Evolutionary conservation across 2,113 vertebrate species (phyloP), one percentile per base, ranked within the genome.

Genomic region (Gymnorhina tibicen): DNA sequence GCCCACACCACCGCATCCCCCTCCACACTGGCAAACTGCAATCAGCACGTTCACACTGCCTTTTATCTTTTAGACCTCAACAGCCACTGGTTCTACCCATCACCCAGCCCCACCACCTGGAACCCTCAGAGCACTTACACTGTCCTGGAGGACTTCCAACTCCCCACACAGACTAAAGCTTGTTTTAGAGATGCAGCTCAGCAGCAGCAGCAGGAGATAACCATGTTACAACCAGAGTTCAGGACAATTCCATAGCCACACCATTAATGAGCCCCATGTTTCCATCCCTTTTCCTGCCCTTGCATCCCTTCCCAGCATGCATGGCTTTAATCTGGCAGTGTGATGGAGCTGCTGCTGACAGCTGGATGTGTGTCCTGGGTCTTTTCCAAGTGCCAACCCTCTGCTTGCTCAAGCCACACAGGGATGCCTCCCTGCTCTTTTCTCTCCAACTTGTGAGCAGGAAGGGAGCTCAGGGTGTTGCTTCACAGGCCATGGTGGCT

Each of bases 21-120:
- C 49, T 86, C 32, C 91, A 42, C 24, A 24, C 46, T 0, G 0
- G 0, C 13, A 33, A 24, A 17, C 21, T 22, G 35, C 1, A 0
- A 13, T 9, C n/a, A 22, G 27, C 39, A 63, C 0, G 0, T 8
- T 73, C 46, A 32, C 1, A 0, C 14, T 80, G 52, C 16, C n/a
- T 68, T 91, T 92, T 30, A 18, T 35, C 20, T 58, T 63, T 27
- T 10, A 85, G 56, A 52, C 8, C 13, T 52, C 5, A 0, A 8
- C 20, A 75, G 20, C 28, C 49, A 17, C 16, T 0, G 0, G 11
- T 72, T 35, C 67, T 86, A 66, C 39, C 33, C 66, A 26, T 7
- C 21, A 13, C 37, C 19, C 69, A 68, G 11, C 20, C 58, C 30
- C 4, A 21, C 7, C 11, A 30, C 68, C 23, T 66, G 39, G 24